Evolutionary conservation across 2,888 invertebrate species (phyloP).

Genomic region (Torymus tubicola): DNA sequence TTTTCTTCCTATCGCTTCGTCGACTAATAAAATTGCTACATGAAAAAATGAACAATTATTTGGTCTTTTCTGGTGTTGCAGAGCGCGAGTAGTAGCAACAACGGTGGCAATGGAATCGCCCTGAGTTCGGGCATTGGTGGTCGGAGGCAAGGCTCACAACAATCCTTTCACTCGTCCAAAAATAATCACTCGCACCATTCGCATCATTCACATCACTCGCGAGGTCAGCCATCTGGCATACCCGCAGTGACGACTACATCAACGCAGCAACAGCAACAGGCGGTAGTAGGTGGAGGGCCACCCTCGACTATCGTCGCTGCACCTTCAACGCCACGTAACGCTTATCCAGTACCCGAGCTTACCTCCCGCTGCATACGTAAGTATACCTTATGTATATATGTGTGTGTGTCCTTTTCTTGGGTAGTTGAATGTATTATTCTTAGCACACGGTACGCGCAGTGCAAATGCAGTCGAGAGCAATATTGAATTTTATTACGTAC

Average conservation of each 20-base stretch:
- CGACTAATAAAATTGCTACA: neutral
- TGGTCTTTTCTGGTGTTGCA: slow-evolving; percentile 53
- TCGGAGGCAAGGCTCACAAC: slow-evolving; percentile 72
- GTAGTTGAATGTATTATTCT: too few relatives aligned
- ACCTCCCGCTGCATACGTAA: slow-evolving; percentile 69
- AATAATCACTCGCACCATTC: slow-evolving; percentile 70
- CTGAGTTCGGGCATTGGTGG: slow-evolving; percentile 65
- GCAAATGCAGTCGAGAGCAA: too few relatives aligned
- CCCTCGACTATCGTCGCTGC: slow-evolving; percentile 59
- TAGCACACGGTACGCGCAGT: too few relatives aligned
- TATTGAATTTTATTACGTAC: too few relatives aligned
- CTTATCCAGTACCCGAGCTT: slow-evolving; percentile 66
- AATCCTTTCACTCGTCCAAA: slow-evolving; percentile 74
- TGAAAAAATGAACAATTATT: slow-evolving; percentile 10
- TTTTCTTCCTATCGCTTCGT: too few relatives aligned
- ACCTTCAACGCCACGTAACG: slow-evolving; percentile 64
- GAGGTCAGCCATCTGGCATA: slow-evolving; percentile 57
- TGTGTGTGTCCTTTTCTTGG: too few relatives aligned
- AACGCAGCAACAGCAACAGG: slow-evolving; percentile 58
- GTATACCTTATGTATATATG: slow-evolving; percentile 47
- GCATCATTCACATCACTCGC: slow-evolving; percentile 65
- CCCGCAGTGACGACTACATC: too few relatives aligned
- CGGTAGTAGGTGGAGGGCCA: slow-evolving; percentile 10
- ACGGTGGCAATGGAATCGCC: slow-evolving; percentile 66
- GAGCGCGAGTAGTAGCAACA: slow-evolving; percentile 71